These are phyloP conservation scores for Nemapogon koenigi DNA, from an alignment of 2,888 invertebrate species.

Conservation along the genomic window DNA sequence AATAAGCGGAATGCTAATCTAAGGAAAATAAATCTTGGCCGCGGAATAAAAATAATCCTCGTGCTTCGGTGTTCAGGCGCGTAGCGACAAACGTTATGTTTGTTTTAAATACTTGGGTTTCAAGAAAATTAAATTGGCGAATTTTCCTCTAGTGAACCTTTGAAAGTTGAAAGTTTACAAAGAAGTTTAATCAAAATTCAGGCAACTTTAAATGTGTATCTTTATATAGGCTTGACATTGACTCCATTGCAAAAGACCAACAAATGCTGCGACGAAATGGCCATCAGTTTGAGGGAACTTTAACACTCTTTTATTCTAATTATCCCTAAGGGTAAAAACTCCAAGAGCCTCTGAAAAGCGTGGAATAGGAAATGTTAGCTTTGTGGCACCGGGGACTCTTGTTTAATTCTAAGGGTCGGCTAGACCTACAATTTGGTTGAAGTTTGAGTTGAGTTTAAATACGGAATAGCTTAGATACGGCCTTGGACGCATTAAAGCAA, in stretches of 20 bases:
- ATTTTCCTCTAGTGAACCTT: conserved; percentile 7
- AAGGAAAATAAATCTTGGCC: conserved; percentile 56
- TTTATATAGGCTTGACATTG: too few relatives aligned
- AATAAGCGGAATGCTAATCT: conserved; percentile 64
- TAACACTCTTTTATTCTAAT: conserved; percentile 57
- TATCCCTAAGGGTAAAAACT: conserved; percentile 39
- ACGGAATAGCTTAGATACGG: conserved; percentile 6
- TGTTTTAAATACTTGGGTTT: conserved; percentile 6
- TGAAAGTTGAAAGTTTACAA: too few relatives aligned
- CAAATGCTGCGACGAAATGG: conserved; percentile 28
- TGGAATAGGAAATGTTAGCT: conserved; percentile 28
- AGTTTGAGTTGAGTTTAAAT: conserved; percentile 10
- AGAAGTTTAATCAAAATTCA: too few relatives aligned
- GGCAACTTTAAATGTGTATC: too few relatives aligned
- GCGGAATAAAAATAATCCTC: conserved; percentile 57
- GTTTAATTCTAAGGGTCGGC: conserved; percentile 32
- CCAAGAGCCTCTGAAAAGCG: conserved; percentile 24
- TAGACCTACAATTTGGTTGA: conserved; percentile 10
- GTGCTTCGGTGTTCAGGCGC: conserved; percentile 14
- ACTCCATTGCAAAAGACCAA: too few relatives aligned
- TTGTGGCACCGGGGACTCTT: conserved; percentile 28
- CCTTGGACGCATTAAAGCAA: too few relatives aligned
- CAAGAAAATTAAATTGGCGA: conserved; percentile 2
- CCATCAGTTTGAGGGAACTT: conserved; percentile 40
- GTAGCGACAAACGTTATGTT: conserved; percentile 6